Evolutionary conservation across 2,113 vertebrate genomes (phyloP).

Genomic region (Dendrocopos noguchii): DNA sequence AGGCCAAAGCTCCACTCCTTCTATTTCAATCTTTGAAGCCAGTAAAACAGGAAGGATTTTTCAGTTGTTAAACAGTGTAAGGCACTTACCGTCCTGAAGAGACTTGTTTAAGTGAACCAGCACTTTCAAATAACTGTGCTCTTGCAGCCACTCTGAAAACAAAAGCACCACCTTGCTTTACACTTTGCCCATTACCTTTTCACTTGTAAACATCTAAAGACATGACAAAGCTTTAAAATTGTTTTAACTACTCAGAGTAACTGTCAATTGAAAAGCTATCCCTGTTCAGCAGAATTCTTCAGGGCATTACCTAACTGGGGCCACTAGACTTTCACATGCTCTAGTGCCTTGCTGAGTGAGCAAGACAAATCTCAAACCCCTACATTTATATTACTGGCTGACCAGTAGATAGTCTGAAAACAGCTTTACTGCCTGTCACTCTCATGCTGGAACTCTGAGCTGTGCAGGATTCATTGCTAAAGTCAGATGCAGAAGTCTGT

Average conservation of each 20-base stretch:
- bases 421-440: neutral
- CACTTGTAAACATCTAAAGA: neutral
- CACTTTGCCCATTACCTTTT: neutral
- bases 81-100: conserved; percentile 83
- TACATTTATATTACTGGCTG: neutral
- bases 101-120: conserved; percentile 81
- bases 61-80: neutral
- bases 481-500: neutral
- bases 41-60: neutral
- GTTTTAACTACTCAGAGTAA: neutral
- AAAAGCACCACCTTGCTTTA: neutral
- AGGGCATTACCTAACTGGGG: neutral
- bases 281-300: neutral
- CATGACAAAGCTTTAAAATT: neutral
- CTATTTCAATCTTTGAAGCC: neutral
- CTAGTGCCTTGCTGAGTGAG: neutral
- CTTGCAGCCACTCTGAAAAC: conserved; percentile 86
- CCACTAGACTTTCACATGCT: neutral
- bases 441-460: neutral
- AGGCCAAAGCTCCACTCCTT: neutral
- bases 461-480: neutral
- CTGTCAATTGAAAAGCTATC: neutral
- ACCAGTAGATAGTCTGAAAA: neutral
- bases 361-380: neutral
- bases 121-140: conserved; percentile 88